Percentiles rank a stretch among this genome's conserved stretches.
These are phyloP conservation scores for Picus viridis DNA, from an alignment of 2,797 vertebrate genomes.

Conservation along the genomic window DNA sequence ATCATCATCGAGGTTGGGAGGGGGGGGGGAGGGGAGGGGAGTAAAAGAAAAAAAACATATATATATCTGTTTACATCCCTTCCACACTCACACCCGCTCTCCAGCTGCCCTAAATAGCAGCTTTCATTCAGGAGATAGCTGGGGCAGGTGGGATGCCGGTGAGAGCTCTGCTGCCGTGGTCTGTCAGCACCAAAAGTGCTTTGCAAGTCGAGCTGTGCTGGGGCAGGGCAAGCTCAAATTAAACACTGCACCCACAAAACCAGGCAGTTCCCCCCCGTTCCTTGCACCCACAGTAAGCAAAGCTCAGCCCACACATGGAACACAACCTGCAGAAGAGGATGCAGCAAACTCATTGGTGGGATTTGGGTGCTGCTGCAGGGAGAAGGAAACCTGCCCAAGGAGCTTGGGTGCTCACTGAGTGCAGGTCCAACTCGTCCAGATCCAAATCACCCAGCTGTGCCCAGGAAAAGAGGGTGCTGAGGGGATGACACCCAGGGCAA, in stretches of 20 bases:
- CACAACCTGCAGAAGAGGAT: background rate
- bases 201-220: background rate
- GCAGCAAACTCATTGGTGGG: fast-evolving
- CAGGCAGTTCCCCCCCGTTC: fast-evolving
- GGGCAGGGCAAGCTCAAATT: background rate
- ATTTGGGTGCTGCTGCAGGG: background rate
- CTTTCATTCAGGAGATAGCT: background rate
- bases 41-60: too few species aligned
- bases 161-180: background rate
- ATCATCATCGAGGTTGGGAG: background rate
- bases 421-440: background rate
- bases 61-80: background rate
- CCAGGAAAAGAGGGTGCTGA: background rate
- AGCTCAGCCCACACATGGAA: background rate
- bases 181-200: background rate
- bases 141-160: background rate
- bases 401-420: background rate
- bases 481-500: background rate
- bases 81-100: background rate
- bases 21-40: fast-evolving
- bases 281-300: fast-evolving
- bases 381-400: background rate
- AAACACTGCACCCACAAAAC: background rate
- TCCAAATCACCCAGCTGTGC: background rate
- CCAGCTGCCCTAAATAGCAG: background rate